These are phyloP conservation scores for Oophaga pumilio DNA, from an alignment of 2,113 vertebrate species.

Conservation along the genomic window DNA sequence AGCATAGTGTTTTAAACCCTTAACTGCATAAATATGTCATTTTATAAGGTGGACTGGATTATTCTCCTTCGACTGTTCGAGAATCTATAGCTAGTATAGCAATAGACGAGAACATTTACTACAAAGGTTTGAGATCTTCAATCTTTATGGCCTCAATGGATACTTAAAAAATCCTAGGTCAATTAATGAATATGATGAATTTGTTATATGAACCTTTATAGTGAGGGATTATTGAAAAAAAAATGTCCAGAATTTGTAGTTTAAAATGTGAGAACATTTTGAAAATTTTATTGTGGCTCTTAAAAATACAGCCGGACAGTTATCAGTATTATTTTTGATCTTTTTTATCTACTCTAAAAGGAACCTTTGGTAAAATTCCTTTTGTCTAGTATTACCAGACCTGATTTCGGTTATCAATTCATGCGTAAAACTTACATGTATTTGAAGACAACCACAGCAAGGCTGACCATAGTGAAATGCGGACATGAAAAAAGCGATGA, in stretches of 20 bases:
- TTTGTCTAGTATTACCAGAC: not conserved
- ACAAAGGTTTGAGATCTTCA: not conserved
- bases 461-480: not conserved
- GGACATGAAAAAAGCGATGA: not conserved
- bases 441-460: not conserved
- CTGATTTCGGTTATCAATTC: not conserved
- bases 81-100: not conserved
- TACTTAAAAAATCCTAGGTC: not conserved
- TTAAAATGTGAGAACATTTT: not conserved
- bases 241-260: not conserved
- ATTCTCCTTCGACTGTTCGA: not conserved
- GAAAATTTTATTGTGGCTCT: not conserved
- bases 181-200: not conserved
- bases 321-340: not conserved
- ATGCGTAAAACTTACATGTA: too few species aligned
- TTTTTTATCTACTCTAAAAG: not conserved
- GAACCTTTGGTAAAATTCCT: not conserved
- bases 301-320: not conserved
- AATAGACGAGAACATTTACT: not conserved
- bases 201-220: not conserved
- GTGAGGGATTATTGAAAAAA: not conserved
- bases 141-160: not conserved
- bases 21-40: conserved; percentile 14
- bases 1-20: not conserved
- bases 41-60: not conserved